Evolutionary conservation across 1,140 invertebrate species (phyloP).

Genomic region (Rhyzopertha dominica): DNA sequence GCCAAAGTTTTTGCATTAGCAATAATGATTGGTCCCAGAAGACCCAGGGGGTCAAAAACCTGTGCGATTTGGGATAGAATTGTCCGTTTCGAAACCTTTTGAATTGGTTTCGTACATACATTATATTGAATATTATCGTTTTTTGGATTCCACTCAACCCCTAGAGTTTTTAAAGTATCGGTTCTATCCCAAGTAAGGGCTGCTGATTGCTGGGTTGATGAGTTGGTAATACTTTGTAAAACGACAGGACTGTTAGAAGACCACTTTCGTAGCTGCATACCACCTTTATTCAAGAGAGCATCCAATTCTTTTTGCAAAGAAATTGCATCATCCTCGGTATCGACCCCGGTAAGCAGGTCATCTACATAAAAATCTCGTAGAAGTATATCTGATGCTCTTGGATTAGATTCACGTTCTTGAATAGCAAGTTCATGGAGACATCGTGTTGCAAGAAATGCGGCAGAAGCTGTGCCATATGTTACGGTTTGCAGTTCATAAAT

Average conservation of each 20-base stretch:
- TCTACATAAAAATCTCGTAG: conserved; percentile 33
- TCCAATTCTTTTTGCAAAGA: conserved; percentile 25
- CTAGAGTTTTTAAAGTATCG: conserved; percentile 43
- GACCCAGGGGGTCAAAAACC: conserved; percentile 48
- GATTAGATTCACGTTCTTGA: conserved; percentile 21
- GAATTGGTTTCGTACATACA: conserved; percentile 10
- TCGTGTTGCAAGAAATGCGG: conserved; percentile 9
- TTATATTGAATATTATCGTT: conserved; percentile 36
- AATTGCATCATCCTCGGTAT: conserved; percentile 20
- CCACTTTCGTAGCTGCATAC: conserved; percentile 29
- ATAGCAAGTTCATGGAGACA: conserved; percentile 25
- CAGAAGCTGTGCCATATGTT: conserved; percentile 3
- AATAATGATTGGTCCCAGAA: conserved; percentile 43
- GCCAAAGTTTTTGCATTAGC: conserved; percentile 46
- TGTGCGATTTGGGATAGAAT: conserved; percentile 38
- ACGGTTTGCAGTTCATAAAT: conserved; percentile 3
- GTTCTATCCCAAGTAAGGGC: too few species aligned
- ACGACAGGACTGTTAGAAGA: conserved; percentile 20
- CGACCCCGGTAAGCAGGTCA: conserved; percentile 27
- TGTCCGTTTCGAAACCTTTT: conserved; percentile 37
- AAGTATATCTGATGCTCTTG: conserved; percentile 17
- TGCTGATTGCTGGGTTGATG: too few species aligned
- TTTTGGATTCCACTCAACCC: conserved; percentile 35
- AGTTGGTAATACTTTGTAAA: neutral
- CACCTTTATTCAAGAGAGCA: conserved; percentile 15